A percentile compares a stretch with the other conserved stretches of the same genome.
Conservation (phyloP, 2,888 invertebrate genomes). For the Harmothoe impar region DNA sequence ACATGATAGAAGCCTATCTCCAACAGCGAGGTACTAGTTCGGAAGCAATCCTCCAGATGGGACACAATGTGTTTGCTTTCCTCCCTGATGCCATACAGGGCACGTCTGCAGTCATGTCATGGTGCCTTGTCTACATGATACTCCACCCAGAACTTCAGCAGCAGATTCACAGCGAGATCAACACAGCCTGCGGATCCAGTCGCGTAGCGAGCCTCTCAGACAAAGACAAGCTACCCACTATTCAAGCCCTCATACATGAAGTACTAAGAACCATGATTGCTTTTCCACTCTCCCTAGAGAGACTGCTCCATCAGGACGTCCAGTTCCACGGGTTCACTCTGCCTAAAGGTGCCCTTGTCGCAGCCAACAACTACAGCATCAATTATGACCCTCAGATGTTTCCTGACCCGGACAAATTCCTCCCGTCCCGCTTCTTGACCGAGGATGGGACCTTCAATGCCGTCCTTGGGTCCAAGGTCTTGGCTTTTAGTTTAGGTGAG, state of each 20-base stretch:
- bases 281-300: background rate
- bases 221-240: background rate
- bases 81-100: slow-evolving; percentile 3
- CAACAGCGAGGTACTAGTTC: background rate
- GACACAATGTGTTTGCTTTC: background rate
- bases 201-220: background rate
- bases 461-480: background rate
- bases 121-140: background rate
- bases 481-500: background rate
- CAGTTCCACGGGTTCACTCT: background rate
- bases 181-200: background rate
- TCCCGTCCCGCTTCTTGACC: background rate
- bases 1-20: background rate
- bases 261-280: background rate
- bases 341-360: background rate
- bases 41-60: background rate
- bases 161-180: background rate
- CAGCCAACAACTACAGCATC: background rate
- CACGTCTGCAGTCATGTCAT: background rate
- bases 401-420: background rate
- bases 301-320: background rate
- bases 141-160: background rate
- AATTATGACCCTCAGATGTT: background rate
- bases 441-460: background rate
- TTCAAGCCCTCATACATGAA: background rate